A percentile compares a stretch with the other conserved stretches of the same genome.
These are phyloP conservation scores for Lamproptera curius DNA, from an alignment of 2,888 invertebrate genomes.

Conservation along the genomic window DNA sequence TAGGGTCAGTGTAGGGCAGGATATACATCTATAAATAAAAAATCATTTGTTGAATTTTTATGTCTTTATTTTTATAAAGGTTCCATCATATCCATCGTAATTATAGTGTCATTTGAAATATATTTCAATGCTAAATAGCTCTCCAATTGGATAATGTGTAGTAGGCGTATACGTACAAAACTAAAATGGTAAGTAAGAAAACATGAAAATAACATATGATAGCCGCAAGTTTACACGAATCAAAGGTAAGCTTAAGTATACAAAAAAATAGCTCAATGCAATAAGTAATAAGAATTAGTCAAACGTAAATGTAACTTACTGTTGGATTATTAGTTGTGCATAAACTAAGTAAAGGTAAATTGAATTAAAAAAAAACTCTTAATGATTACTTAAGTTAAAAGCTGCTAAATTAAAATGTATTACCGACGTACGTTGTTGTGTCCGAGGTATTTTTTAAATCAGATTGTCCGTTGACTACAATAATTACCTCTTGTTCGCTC, in stretches of 20 bases:
- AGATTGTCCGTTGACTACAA: background rate
- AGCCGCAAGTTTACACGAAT: conserved; percentile 30
- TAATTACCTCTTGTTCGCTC: conserved; percentile 29
- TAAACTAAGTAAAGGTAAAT: conserved; percentile 63
- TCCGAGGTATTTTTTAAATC: too few relatives aligned
- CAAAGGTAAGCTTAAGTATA: conserved; percentile 35
- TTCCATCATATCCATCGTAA: conserved; percentile 73
- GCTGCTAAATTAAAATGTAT: conserved; percentile 59
- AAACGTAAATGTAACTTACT: conserved; percentile 47
- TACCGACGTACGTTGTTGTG: conserved; percentile 33
- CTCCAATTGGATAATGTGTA: conserved; percentile 71
- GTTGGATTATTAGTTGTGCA: conserved; percentile 63
- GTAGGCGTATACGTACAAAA: conserved; percentile 69
- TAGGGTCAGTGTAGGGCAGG: too few relatives aligned
- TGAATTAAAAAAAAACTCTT: conserved; percentile 55
- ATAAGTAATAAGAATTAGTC: conserved; percentile 46
- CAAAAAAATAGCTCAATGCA: conserved; percentile 34
- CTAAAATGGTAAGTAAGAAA: conserved; percentile 44
- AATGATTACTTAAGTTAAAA: conserved; percentile 59
- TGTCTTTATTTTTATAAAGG: conserved; percentile 71
- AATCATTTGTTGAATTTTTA: conserved; percentile 42
- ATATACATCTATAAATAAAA: conserved; percentile 51
- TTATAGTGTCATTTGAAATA: conserved; percentile 72
- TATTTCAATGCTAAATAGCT: conserved; percentile 65
- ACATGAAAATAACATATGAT: conserved; percentile 32